Evolutionary conservation across 2,113 vertebrate species (phyloP), one percentile per base, ranked within the genome.

Genomic region (Rhinichthys klamathensis): DNA sequence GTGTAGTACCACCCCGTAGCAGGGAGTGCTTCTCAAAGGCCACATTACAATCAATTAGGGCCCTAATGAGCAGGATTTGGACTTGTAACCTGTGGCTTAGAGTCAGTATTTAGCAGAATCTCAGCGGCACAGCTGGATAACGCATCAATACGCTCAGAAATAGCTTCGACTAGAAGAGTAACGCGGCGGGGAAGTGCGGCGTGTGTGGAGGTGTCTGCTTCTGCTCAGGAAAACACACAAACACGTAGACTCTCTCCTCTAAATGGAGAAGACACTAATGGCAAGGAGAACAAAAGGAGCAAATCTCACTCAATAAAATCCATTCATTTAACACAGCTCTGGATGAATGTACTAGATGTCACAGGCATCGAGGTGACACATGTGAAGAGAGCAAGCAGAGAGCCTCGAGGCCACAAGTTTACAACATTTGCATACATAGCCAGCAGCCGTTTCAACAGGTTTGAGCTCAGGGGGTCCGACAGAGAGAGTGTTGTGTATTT

Each of bases 1-100:
- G 89, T 91, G 87, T 89, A 73, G 92, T 92, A 91, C 90, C 89
- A 90, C 90, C 93, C 89, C 84, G 12, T 92, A 88, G 91, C 32
- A 84, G 88, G 90, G 85, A 88, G 89, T 60, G 84, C 89, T 87
- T 93, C 94, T 93, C 90, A 92, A 94, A 93, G 93, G 91, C 92
- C 90, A 92, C 91, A 93, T 96, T 93, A 93, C 69, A 67, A 92
- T 94, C 94, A 94, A 92, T 96, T 95, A 96, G 63, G 94, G 90
- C 74, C 15, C 91, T 95, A 93, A 95, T 93, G 94, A 94, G 93
- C 91, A 89, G 91, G 90, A 92, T 92, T 92, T 80, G 92, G 94
- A 93, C 90, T 93, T 92, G 94, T 94, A 87, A 92, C 86, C 90
- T 93, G 91, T 91, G 92, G 92, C 91, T 93, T 87, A 9, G 91